Evolutionary conservation across 2,888 invertebrate species (phyloP).

Genomic region (Agrotis exclamationis): DNA sequence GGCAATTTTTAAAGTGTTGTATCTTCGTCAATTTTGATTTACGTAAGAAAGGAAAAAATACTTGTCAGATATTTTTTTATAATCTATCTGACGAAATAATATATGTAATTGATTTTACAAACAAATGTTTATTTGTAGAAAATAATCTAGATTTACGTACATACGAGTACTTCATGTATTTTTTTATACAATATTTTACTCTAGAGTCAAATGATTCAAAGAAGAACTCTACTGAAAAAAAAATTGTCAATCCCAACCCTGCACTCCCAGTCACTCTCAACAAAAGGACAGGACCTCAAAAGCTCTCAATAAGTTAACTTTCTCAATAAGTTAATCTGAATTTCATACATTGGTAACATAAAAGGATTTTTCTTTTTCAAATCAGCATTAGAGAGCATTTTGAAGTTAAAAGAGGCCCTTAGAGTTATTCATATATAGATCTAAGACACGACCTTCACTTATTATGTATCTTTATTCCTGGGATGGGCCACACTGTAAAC

Average conservation of each 20-base stretch:
- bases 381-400: constrained; percentile 14
- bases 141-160: neutral
- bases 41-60: too few species aligned
- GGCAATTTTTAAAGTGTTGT: too few species aligned
- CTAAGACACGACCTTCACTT: neutral
- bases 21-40: too few species aligned
- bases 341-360: constrained; percentile 7
- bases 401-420: neutral
- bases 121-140: too few species aligned
- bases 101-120: too few species aligned
- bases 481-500: too few species aligned
- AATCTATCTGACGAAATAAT: too few species aligned
- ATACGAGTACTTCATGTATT: neutral
- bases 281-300: neutral
- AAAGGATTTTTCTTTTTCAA: constrained; percentile 19
- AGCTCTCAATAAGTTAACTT: constrained; percentile 8
- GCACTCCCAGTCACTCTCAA: neutral
- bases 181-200: neutral
- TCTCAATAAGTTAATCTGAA: constrained; percentile 3
- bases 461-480: neutral
- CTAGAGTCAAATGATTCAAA: neutral
- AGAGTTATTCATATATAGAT: constrained; percentile 25
- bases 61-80: too few species aligned
- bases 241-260: neutral
- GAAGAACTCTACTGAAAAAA: neutral